Evolutionary conservation across 2,888 invertebrate species (phyloP), one percentile per base, ranked within the genome.

Genomic region (Drosophila testacea): DNA sequence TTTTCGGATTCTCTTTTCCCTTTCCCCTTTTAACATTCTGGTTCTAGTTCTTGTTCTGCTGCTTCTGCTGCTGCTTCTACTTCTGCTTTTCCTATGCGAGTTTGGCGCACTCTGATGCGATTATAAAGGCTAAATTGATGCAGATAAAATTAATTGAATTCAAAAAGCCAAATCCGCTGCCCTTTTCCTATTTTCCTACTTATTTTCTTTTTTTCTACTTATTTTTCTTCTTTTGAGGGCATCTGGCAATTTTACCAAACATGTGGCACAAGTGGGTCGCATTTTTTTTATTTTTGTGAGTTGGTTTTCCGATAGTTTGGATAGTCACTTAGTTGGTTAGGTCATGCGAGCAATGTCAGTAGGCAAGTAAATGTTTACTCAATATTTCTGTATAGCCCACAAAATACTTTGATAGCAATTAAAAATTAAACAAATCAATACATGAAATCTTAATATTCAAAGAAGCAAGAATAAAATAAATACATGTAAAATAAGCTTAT

Each of bases 111-210:
- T 72, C 85, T 88, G 86, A 83, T 83, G 88, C 88, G 83, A 88
- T 83, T 83, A 83, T 83, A 83, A 88, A 79, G 83, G 88, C 81
- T 80, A 83, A 83, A 88, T 86, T 83, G 83, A 83, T 83, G 83
- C 81, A 83, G 88, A 83, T 83, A 88, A 83, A 83, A 83, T 83
- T 83, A 83, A 83, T 83, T 83, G 83, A 83, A 83, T 83, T 85
- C 86, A 88, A 88, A 83, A 83, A 88, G 83, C 83, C 81, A 80
- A 85, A 85, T 71, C 88, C 78, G 75, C 61, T 80, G 80, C 72
- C 75, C 70, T 81, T 78, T 69, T 63, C 52, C 72, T 63, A 59
- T 82, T 64, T 59, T 60, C 47, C 57, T 60, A 60, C 62, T 74
- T 78, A 69, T 63, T 44, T 65, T 47, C 73, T 48, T 56, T 32